Evolutionary conservation across 2,113 vertebrate species (phyloP).

Genomic region (Craseonycteris thonglongyai): DNA sequence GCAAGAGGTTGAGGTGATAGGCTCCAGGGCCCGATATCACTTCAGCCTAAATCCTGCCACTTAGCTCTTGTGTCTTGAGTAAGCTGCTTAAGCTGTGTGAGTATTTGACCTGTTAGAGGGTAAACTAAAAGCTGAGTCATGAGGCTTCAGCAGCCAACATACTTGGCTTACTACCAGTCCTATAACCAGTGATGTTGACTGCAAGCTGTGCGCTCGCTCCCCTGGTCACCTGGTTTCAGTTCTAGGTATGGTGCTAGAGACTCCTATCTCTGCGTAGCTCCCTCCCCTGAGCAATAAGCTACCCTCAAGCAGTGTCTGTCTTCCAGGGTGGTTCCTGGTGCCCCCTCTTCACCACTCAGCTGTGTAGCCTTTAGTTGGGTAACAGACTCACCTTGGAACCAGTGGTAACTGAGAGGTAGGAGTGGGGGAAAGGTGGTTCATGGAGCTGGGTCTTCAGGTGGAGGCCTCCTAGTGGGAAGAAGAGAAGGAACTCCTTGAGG

Average conservation of each 20-base stretch:
- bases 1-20: not conserved
- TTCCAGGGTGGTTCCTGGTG: not conserved
- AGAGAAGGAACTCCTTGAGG: not conserved
- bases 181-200: not conserved
- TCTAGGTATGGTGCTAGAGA: not conserved
- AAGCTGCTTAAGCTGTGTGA: not conserved
- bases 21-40: fast-evolving
- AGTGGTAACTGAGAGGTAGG: not conserved
- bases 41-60: not conserved
- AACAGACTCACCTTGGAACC: not conserved
- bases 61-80: not conserved
- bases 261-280: too few relatives aligned
- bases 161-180: too few relatives aligned
- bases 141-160: not conserved
- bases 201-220: too few relatives aligned
- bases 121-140: not conserved
- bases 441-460: not conserved
- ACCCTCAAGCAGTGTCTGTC: not conserved
- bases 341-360: not conserved
- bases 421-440: not conserved
- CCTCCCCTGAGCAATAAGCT: not conserved
- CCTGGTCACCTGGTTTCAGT: not conserved
- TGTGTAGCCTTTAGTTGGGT: not conserved
- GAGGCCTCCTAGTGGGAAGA: not conserved
- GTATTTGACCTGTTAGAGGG: not conserved